Conservation (phyloP, 2,797 vertebrate species). For the Lepus townsendii region DNA sequence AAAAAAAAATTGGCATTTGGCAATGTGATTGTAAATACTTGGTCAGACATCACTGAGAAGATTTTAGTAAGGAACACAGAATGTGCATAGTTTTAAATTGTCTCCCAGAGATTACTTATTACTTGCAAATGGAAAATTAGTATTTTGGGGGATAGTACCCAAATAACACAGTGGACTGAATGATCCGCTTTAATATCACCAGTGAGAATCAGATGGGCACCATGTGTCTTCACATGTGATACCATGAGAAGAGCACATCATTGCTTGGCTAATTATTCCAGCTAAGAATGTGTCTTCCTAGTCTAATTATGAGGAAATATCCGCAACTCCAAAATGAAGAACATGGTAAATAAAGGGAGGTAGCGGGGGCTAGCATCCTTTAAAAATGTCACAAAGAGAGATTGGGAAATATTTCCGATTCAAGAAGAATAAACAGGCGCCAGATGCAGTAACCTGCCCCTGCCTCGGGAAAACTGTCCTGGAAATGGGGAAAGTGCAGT, state of each 20-base stretch:
- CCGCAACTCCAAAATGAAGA: constrained; percentile 11
- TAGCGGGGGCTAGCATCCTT: neutral
- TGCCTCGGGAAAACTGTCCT: neutral
- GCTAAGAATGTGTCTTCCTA: neutral
- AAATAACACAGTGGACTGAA: neutral
- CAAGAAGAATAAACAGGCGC: neutral
- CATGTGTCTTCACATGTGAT: neutral
- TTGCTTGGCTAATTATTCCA: neutral
- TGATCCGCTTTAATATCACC: constrained; percentile 9
- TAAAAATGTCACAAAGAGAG: neutral
- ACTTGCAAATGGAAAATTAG: constrained; percentile 34
- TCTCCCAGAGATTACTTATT: constrained; percentile 9
- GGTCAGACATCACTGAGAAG: neutral
- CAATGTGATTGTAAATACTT: neutral
- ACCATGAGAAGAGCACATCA: neutral
- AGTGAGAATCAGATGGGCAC: neutral
- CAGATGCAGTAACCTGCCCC: neutral
- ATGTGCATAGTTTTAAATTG: constrained; percentile 45
- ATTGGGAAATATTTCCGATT: neutral
- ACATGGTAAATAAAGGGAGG: neutral
- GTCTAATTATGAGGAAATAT: neutral
- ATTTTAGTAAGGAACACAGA: neutral
- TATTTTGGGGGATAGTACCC: neutral
- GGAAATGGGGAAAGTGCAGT: neutral
- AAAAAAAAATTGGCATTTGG: constrained; percentile 9